Percentiles rank a stretch among this genome's conserved stretches.
phyloP scores from a whole-genome alignment of 30 jellyfish, hydroid and myxozoan genomes.

The Aurelia aurita complex sp. Pacific region DNA sequence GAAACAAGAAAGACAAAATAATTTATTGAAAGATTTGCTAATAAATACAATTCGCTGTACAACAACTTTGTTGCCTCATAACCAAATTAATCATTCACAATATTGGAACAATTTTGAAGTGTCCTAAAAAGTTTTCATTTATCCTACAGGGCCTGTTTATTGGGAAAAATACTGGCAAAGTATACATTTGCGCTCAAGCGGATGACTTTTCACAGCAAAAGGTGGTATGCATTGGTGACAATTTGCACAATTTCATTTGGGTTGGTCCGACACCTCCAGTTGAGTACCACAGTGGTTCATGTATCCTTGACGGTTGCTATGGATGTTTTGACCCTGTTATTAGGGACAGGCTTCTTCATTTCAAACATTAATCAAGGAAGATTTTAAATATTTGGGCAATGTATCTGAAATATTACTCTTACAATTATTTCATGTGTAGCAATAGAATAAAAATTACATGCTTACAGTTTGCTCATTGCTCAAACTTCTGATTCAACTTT shows the following conservation, averaged over 20 bases:
- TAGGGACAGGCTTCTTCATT: slow-evolving; percentile 78
- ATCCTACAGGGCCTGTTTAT: slow-evolving; percentile 80
- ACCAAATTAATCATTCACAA: no score
- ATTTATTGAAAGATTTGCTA: no score
- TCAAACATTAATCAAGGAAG: slow-evolving; percentile 38
- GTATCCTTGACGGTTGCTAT: slow-evolving; percentile 86
- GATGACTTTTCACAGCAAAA: slow-evolving; percentile 98
- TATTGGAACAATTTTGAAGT: no score
- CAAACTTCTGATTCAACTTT: no score
- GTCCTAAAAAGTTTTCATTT: no score
- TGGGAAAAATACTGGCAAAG: slow-evolving; percentile 87
- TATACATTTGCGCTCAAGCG: slow-evolving; percentile 89
- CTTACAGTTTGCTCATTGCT: no score
- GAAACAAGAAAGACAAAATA: no score
- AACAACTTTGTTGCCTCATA: no score
- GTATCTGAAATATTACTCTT: background rate
- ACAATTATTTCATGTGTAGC: background rate
- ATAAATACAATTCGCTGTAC: no score
- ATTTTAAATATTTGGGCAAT: background rate
- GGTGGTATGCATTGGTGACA: slow-evolving; percentile 81
- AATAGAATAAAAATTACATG: no score
- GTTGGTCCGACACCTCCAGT: slow-evolving; percentile 89
- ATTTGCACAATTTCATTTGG: slow-evolving; percentile 81
- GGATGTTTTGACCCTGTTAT: slow-evolving; percentile 97
- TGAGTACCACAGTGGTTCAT: slow-evolving; percentile 76